These are phyloP conservation scores for Megaustenia siamemsis DNA, from an alignment of 2,888 invertebrate genomes.

Conservation along the genomic window DNA sequence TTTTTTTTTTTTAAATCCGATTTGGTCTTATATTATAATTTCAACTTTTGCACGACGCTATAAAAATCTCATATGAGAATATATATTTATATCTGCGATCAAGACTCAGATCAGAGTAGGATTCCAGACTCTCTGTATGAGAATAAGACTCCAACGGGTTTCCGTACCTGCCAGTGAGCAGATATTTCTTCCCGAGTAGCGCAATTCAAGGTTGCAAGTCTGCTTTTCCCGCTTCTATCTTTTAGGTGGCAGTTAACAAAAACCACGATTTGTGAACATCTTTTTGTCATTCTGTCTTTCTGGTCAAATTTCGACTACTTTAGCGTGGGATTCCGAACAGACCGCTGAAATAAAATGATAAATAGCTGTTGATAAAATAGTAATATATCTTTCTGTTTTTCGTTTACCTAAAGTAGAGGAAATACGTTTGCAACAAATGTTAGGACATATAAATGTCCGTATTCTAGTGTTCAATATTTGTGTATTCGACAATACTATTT, in stretches of 20 bases:
- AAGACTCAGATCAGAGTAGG: no score
- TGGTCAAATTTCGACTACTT: neutral
- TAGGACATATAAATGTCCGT: no score
- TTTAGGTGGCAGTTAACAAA: neutral
- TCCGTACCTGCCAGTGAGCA: neutral
- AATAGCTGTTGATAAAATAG: neutral
- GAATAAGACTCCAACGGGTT: neutral
- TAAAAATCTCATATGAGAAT: no score
- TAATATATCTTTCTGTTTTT: neutral
- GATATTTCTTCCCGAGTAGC: neutral
- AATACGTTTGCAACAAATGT: no score
- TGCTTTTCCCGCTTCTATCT: neutral
- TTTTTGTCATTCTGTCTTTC: slow-evolving; percentile 9
- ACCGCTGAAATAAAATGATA: neutral
- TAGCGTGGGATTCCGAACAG: neutral
- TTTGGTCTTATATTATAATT: no score
- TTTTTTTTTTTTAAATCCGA: no score
- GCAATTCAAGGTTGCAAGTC: neutral
- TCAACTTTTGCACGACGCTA: no score
- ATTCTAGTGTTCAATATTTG: no score
- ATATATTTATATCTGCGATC: no score
- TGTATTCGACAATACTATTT: no score
- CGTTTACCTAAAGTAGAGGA: neutral
- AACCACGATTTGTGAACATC: slow-evolving; percentile 1
- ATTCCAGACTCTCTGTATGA: no score